Percentiles rank a stretch among this genome's conserved stretches.
Evolutionary conservation across 2,113 vertebrate genomes (phyloP).

Genomic region (Mirza zaza): DNA sequence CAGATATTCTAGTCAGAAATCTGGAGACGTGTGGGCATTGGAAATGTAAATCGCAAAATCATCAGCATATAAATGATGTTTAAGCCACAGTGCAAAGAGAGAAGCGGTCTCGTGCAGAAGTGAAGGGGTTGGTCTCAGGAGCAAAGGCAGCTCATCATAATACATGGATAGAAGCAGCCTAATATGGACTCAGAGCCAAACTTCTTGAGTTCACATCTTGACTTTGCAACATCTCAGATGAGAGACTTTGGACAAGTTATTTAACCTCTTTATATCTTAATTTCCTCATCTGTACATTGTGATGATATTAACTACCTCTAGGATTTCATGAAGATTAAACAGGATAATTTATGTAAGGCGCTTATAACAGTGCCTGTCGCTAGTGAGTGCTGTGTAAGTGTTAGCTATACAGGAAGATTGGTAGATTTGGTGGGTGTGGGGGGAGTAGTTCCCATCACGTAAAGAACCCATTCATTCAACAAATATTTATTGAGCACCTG

Average conservation of each 20-base stretch:
- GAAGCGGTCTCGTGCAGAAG: neutral
- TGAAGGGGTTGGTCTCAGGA: neutral
- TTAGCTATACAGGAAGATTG: neutral
- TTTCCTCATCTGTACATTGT: neutral
- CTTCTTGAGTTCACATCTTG: neutral
- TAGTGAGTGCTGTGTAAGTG: neutral
- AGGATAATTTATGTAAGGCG: neutral
- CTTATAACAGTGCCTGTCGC: neutral
- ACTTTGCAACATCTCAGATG: neutral
- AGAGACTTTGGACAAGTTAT: constrained; percentile 15
- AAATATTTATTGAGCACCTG: neutral
- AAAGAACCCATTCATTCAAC: neutral
- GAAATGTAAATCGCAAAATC: constrained; percentile 29
- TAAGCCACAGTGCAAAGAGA: neutral
- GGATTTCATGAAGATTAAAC: neutral
- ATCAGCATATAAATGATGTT: neutral
- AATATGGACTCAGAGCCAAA: neutral
- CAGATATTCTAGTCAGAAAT: constrained; percentile 13
- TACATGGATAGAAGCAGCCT: neutral
- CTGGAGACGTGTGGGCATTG: neutral
- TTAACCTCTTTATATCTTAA: neutral
- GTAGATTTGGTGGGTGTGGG: neutral
- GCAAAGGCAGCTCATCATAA: neutral
- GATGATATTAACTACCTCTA: neutral
- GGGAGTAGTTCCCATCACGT: neutral